Conservation (phyloP, 2,113 vertebrate genomes). For the Passer montanus region DNA sequence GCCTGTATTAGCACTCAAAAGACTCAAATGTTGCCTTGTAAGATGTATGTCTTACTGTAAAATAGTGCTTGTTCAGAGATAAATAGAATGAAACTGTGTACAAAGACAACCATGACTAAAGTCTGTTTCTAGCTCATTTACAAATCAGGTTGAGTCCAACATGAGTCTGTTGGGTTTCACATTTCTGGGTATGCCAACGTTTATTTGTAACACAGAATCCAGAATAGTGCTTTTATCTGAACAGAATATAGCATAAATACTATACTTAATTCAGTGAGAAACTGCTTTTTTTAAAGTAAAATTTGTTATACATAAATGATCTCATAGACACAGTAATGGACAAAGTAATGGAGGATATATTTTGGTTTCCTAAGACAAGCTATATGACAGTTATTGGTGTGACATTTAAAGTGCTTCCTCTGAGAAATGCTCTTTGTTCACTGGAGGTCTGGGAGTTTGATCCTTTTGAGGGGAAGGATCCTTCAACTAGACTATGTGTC, state of each 20-base stretch:
- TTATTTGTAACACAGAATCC: not conserved
- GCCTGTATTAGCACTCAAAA: not conserved
- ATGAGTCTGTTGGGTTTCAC: not conserved
- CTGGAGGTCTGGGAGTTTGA: not conserved
- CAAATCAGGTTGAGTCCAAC: not conserved
- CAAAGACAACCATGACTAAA: not conserved
- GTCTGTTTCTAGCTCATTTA: not conserved
- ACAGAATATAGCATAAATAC: constrained; percentile 51
- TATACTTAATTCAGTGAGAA: constrained; percentile 62
- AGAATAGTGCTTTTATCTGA: constrained; percentile 2
- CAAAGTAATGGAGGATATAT: constrained; percentile 56
- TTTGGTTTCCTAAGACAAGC: constrained; percentile 63
- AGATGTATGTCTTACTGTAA: not conserved
- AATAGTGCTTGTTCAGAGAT: not conserved
- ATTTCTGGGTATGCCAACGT: not conserved
- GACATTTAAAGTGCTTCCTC: not conserved
- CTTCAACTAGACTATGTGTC: not conserved
- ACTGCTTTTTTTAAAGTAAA: constrained; percentile 72
- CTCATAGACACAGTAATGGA: constrained; percentile 46
- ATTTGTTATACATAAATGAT: constrained; percentile 62
- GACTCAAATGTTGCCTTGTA: not conserved
- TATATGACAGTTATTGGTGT: constrained; percentile 51
- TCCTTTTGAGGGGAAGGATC: not conserved
- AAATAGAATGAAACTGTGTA: not conserved
- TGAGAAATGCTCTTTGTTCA: not conserved